phyloP scores from a whole-genome alignment of 2,797 vertebrate genomes.

The Pterois miles region DNA sequence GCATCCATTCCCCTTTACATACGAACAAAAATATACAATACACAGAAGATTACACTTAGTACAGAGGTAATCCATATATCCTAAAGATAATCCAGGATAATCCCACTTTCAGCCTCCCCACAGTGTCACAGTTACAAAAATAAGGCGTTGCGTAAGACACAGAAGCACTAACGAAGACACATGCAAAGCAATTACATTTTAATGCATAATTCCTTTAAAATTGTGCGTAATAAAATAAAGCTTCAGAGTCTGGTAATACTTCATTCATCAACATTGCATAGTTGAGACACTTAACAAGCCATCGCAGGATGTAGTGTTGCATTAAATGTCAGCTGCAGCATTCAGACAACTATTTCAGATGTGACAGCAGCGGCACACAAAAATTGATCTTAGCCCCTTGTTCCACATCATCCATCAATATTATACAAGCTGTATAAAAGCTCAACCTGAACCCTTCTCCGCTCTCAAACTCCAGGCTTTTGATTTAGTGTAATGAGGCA shows the following conservation, averaged over 20 bases:
- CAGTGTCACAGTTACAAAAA: conserved; percentile 70
- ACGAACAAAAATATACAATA: conserved; percentile 65
- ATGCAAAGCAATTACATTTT: conserved; percentile 58
- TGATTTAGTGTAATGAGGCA: conserved; percentile 70
- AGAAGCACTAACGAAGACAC: conserved; percentile 43
- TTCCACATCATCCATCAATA: conserved; percentile 52
- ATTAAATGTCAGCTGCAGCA: conserved; percentile 29
- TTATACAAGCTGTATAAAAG: conserved; percentile 49
- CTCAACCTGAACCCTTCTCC: conserved; percentile 50
- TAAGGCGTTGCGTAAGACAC: conserved; percentile 36
- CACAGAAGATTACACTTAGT: conserved; percentile 60
- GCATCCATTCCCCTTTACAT: conserved; percentile 55
- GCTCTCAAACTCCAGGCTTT: conserved; percentile 30
- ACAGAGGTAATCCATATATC: conserved; percentile 74
- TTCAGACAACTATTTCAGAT: conserved; percentile 32
- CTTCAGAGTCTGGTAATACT: conserved; percentile 68
- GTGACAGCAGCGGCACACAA: conserved; percentile 39
- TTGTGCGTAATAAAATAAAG: conserved; percentile 59
- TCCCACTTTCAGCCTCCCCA: conserved; percentile 60
- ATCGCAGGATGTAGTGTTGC: conserved; percentile 39
- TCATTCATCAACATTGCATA: conserved; percentile 49
- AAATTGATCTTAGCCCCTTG: conserved; percentile 62
- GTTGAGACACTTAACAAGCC: conserved; percentile 8
- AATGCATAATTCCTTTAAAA: conserved; percentile 36
- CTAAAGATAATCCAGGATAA: conserved; percentile 76